Percentiles rank a stretch among this genome's conserved stretches.
Evolutionary conservation across 2,888 invertebrate species (phyloP).

Genomic region (Sinopyrophorus schimmeli): DNA sequence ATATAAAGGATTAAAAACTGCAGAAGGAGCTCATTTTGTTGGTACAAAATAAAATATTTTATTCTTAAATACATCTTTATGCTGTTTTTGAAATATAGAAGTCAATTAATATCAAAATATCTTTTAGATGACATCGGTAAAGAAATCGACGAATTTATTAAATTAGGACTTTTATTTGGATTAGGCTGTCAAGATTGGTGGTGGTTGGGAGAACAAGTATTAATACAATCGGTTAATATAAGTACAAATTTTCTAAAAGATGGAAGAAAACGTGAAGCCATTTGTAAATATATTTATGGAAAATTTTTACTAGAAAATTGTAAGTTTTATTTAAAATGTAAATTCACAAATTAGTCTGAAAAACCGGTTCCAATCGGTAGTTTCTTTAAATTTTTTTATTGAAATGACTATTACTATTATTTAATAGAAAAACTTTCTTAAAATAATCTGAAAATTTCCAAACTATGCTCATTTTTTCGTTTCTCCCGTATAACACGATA

Average conservation of each 20-base stretch:
- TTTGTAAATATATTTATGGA: conserved; percentile 59
- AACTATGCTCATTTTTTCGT: no score
- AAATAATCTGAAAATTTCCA: no score
- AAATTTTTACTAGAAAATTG: conserved; percentile 61
- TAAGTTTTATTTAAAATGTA: conserved; percentile 47
- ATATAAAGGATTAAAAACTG: conserved; percentile 38
- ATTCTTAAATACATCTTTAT: not conserved
- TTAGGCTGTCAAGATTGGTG: conserved; percentile 56
- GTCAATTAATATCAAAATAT: no score
- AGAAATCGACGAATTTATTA: conserved; percentile 53
- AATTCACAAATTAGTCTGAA: not conserved
- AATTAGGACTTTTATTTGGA: conserved; percentile 54
- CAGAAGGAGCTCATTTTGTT: conserved; percentile 42
- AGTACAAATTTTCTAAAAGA: conserved; percentile 55
- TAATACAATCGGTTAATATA: conserved; percentile 56
- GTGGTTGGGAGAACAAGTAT: conserved; percentile 63
- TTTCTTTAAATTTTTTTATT: no score
- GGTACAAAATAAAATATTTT: conserved; percentile 30
- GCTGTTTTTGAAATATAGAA: not conserved
- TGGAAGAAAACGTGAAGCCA: conserved; percentile 58
- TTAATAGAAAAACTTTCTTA: no score
- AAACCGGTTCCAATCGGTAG: no score
- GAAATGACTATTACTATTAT: no score
- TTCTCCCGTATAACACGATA: no score
- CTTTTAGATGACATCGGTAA: conserved; percentile 32